Evolutionary conservation across 2,113 vertebrate species (phyloP), one percentile per base, ranked within the genome.

Genomic region (Aptenodytes patagonicus): DNA sequence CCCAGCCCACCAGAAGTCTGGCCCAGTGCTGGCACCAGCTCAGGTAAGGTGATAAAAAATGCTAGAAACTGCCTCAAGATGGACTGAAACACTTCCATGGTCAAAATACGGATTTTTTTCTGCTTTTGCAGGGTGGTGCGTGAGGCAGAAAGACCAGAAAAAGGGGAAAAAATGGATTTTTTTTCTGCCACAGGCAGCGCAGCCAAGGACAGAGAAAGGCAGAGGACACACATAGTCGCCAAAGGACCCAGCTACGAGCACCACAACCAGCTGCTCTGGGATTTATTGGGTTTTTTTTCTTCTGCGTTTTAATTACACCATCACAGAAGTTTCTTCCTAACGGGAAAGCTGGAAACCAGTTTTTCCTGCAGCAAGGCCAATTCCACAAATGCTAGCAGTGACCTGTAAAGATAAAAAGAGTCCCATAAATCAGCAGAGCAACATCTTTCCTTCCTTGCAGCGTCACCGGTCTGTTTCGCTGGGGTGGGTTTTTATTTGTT

Each of bases 321-420:
- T 36, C 0, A 0, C 77, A 83, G 47, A 76, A 61, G 70, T 90
- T 96, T 87, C 73, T 82, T 93, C 87, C 70, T 85, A 91, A 85
- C 0, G 6, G 81, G 84, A 93, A 71, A 32, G 78, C 78, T 76
- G 70, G 54, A 95, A 95, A 95, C 93, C 71, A 94, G 87, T 91
- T 95, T 90, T 92, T 91, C 83, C 93, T 89, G 94, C 93, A 80
- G 84, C 62, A 65, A 79, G 69, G 73, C 73, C 87, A 91, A 94
- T 89, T 92, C 83, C 79, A 78, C 47, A 91, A 89, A 93, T 62
- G 52, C 83, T 93, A 92, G 58, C 90, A 88, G 46, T 81, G 94
- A 94, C 92, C 92, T 88, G 71, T 90, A 79, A 89, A 94, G 89
- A 69, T 86, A 46, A 57, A 89, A 77, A 71, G 83, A 65, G 38